These are phyloP conservation scores for Centropus bengalensis DNA, from an alignment of 2,113 vertebrate genomes.

Conservation along the genomic window DNA sequence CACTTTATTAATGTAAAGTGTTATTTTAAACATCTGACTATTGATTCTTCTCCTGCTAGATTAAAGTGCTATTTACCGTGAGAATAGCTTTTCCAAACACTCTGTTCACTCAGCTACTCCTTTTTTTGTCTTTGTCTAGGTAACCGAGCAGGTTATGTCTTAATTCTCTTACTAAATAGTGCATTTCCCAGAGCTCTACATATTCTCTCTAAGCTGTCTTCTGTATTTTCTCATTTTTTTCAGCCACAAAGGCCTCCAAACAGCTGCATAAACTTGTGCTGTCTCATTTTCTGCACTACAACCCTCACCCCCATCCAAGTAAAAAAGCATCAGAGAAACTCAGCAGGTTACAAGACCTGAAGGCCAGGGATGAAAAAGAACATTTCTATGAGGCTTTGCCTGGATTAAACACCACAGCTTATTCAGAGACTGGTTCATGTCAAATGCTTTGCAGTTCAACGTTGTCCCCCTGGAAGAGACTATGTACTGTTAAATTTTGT, in stretches of 20 bases:
- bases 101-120: neutral
- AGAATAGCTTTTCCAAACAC: neutral
- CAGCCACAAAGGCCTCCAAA: neutral
- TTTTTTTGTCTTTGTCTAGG: neutral
- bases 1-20: neutral
- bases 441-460: neutral
- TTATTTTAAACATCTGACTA: neutral
- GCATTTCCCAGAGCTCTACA: neutral
- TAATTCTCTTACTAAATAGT: neutral
- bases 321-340: neutral
- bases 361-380: neutral
- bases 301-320: neutral
- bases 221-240: neutral
- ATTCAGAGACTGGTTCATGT: neutral
- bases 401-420: neutral
- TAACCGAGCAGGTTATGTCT: neutral
- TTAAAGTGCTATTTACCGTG: neutral
- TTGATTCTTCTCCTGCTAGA: neutral
- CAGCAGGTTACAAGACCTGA: neutral
- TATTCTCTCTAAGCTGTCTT: neutral
- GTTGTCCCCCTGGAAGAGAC: neutral
- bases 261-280: neutral
- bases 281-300: neutral
- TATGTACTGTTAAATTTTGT: neutral
- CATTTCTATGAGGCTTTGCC: neutral